Percentiles rank a stretch among this genome's conserved stretches.
These are phyloP conservation scores for Esperia sulphurella DNA, from an alignment of 2,888 invertebrate species.

Conservation along the genomic window DNA sequence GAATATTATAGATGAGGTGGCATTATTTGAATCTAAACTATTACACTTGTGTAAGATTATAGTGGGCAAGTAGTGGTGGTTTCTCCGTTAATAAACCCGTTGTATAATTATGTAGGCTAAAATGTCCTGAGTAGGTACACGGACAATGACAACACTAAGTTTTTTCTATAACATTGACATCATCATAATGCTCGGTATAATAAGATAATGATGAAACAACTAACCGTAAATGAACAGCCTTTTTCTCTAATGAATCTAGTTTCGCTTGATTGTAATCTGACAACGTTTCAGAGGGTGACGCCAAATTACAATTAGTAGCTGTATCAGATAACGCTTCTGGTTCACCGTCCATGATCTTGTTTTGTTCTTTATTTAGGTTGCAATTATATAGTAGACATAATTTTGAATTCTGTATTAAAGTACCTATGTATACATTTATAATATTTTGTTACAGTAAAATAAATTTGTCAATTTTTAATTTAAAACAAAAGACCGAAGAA, in stretches of 20 bases:
- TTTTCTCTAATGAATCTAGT: slow-evolving; percentile 67
- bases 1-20: too few relatives aligned
- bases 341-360: slow-evolving; percentile 60
- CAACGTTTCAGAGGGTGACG: slow-evolving; percentile 52
- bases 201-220: slow-evolving; percentile 16
- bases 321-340: slow-evolving; percentile 61
- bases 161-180: too few relatives aligned
- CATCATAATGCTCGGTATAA: too few relatives aligned
- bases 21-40: too few relatives aligned
- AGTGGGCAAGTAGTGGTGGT: too few relatives aligned
- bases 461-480: slow-evolving; percentile 11
- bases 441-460: slow-evolving; percentile 11
- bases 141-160: too few relatives aligned
- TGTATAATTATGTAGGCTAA: too few relatives aligned
- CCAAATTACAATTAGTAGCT: slow-evolving; percentile 56
- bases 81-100: too few relatives aligned
- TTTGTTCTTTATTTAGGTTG: slow-evolving; percentile 13
- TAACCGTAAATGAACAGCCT: slow-evolving; percentile 68
- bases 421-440: slow-evolving; percentile 11
- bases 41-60: too few relatives aligned
- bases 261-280: slow-evolving; percentile 63
- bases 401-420: slow-evolving; percentile 32
- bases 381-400: slow-evolving; percentile 32
- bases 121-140: too few relatives aligned
- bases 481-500: slow-evolving; percentile 18